Evolutionary conservation across 2,888 invertebrate species (phyloP), one percentile per base, ranked within the genome.

Genomic region (Eilema depressum): DNA sequence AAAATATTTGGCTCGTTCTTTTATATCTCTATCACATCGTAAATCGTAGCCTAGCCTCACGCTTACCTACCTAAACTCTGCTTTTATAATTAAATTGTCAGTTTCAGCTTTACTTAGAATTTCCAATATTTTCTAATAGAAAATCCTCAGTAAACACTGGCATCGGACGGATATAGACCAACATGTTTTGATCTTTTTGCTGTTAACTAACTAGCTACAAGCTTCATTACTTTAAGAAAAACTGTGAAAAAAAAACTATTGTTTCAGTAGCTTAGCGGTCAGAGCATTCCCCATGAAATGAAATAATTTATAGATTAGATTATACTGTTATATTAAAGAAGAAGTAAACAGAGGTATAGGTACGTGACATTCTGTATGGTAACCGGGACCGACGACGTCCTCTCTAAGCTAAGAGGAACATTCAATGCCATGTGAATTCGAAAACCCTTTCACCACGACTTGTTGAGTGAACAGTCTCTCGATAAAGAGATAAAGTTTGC

Each of bases 381-480:
- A 7, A 33, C 8, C 33, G 8, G 33, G 33, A 33, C 33, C 33
- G 5, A 33, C 8, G 8, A 33, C 33, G 10, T 33, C 7, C 8
- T 33, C 10, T 33, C 33, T 1, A 8, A 8, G 33, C 8, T 8
- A 33, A 4, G 33, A 33, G 33, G 5, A 33, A 33, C 33, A 33
- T 33, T 7, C 33, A 33, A 33, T 14, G 14, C 2, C 5, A 57
- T 23, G 1, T 28, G 12, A 7, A 57, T 17, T 33, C 33, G 17
- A 37, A 28, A 41, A 79, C 70, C 70, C 25, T 66, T 64, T 81
- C 76, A 77, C 23, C 62, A 11, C n/a, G 63, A 33, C 30, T 33
- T 60, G 74, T 60, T 59, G 70, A 79, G 78, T 79, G 76, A 75
- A 75, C 76, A 53, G 69, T 72, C 61, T 68, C 68, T 47, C 47